These are phyloP conservation scores for Phengaris alcon DNA, from an alignment of 2,888 invertebrate species.

Conservation along the genomic window DNA sequence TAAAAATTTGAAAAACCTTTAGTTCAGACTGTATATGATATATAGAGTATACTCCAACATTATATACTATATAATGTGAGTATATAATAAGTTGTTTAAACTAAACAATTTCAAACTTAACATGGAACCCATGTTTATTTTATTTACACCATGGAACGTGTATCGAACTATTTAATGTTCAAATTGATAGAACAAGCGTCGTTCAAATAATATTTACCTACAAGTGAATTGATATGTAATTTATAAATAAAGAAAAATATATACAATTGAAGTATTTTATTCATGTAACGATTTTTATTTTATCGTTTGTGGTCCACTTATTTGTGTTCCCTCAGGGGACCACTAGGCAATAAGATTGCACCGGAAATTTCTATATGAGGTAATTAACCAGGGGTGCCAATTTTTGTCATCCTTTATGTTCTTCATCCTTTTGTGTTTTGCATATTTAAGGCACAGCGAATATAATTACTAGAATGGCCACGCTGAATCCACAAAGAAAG, in stretches of 20 bases:
- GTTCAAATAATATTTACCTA: constrained; percentile 9
- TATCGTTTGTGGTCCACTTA: not conserved
- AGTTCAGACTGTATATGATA: not conserved
- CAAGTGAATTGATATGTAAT: not conserved
- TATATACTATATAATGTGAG: not conserved
- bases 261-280: not conserved
- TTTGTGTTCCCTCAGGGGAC: not conserved
- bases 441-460: not conserved
- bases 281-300: not conserved
- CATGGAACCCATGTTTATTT: not conserved
- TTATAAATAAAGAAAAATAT: not conserved
- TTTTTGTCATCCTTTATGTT: not conserved
- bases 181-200: constrained; percentile 10
- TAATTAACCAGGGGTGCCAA: not conserved
- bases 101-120: not conserved
- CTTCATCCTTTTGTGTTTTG: not conserved
- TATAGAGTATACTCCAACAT: too few species aligned
- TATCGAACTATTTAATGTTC: not conserved
- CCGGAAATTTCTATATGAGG: too few species aligned
- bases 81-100: constrained; percentile 1
- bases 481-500: constrained; percentile 1
- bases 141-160: not conserved
- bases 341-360: too few species aligned
- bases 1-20: not conserved
- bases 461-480: not conserved